phyloP scores from a whole-genome alignment of 2,888 invertebrate species.

The Sminthurides aquaticus region DNA sequence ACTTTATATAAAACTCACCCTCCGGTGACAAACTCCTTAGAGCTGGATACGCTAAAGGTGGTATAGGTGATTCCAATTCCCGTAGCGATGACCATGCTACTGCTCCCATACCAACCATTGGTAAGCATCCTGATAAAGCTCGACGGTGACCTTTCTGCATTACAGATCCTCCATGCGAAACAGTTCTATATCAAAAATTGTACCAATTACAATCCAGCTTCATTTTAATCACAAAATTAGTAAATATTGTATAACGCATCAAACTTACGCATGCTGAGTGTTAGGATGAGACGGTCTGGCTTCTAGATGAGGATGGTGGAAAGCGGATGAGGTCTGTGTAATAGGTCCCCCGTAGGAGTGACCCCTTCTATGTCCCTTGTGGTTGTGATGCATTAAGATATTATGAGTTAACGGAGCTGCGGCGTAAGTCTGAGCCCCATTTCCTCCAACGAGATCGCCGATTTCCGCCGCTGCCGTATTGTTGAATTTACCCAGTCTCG shows the following conservation, averaged over 20 bases:
- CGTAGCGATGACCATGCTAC: slow-evolving; percentile 43
- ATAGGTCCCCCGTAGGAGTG: slow-evolving; percentile 42
- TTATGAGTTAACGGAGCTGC: background rate
- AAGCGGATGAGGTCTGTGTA: slow-evolving; percentile 34
- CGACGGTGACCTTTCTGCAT: slow-evolving; percentile 36
- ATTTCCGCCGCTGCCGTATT: background rate
- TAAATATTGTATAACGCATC: no score
- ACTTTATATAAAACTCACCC: slow-evolving; percentile 20
- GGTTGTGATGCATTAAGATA: slow-evolving; percentile 6
- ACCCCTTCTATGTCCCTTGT: slow-evolving; percentile 25
- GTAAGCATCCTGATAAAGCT: slow-evolving; percentile 41
- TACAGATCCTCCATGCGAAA: slow-evolving; percentile 23
- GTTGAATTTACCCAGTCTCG: background rate
- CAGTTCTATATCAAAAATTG: slow-evolving; percentile 21
- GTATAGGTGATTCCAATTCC: slow-evolving; percentile 34
- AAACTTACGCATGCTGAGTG: slow-evolving; percentile 39
- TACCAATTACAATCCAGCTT: slow-evolving; percentile 11
- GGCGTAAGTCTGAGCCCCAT: background rate
- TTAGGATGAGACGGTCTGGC: slow-evolving; percentile 43
- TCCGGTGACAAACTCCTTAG: slow-evolving; percentile 39
- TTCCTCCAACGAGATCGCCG: slow-evolving; percentile 2
- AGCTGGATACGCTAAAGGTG: slow-evolving; percentile 17
- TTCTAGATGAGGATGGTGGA: slow-evolving; percentile 40
- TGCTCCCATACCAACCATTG: slow-evolving; percentile 42
- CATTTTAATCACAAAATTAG: no score